phyloP scores from a whole-genome alignment of 2,113 vertebrate genomes.

The Lophochroa leadbeateri region DNA sequence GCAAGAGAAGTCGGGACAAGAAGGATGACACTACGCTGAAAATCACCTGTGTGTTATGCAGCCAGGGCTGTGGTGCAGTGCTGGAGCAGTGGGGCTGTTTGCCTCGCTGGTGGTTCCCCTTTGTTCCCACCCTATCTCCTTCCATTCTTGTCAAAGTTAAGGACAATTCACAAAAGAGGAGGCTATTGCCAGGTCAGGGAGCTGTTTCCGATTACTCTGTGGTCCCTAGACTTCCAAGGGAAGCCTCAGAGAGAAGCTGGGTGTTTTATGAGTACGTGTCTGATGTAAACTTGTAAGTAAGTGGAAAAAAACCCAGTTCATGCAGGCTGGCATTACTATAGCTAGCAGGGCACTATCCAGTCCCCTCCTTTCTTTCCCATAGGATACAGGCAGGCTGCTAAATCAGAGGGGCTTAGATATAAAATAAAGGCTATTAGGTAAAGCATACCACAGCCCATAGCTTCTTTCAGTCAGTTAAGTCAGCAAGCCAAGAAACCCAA shows the following conservation, averaged over 20 bases:
- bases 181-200: background rate
- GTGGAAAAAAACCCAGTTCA: background rate
- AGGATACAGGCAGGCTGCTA: background rate
- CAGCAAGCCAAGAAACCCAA: background rate
- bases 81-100: background rate
- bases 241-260: background rate
- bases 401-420: background rate
- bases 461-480: background rate
- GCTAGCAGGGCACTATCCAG: background rate
- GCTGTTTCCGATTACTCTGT: background rate
- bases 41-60: background rate
- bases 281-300: background rate
- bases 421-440: background rate
- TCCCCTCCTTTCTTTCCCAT: background rate
- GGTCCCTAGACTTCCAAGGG: background rate
- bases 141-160: conserved; percentile 12
- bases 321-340: background rate
- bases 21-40: background rate
- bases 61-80: background rate
- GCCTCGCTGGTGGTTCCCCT: background rate
- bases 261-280: background rate
- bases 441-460: background rate
- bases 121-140: background rate
- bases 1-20: background rate
- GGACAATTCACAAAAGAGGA: background rate